Percentiles rank a stretch among this genome's conserved stretches.
These are phyloP conservation scores for Melipona bicolor DNA, from an alignment of 2,888 invertebrate genomes.

Conservation along the genomic window DNA sequence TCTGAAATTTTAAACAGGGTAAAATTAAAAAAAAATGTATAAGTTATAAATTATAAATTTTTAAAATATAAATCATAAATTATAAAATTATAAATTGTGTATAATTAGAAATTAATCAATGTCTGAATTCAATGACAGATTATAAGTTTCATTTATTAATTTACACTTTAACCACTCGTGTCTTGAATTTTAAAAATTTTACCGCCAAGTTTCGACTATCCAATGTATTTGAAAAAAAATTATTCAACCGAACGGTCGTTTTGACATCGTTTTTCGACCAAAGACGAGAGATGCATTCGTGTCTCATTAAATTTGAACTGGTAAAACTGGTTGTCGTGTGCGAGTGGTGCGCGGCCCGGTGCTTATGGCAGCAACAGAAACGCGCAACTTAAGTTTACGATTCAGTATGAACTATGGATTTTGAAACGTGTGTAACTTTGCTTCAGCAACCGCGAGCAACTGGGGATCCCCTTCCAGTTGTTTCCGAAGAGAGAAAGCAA, in stretches of 20 bases:
- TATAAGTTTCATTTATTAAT: too few relatives aligned
- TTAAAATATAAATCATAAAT: too few relatives aligned
- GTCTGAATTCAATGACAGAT: too few relatives aligned
- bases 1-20: too few relatives aligned
- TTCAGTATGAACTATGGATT: conserved; percentile 11
- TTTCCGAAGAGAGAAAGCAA: not conserved
- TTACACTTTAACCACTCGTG: too few relatives aligned
- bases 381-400: not conserved
- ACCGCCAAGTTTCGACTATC: not conserved
- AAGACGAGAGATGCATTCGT: not conserved
- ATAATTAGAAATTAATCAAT: too few relatives aligned
- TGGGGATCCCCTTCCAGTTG: not conserved
- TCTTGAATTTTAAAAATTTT: too few relatives aligned
- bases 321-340: not conserved
- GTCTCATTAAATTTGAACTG: not conserved
- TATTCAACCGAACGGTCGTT: not conserved
- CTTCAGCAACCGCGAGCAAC: not conserved
- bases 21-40: too few relatives aligned
- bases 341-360: not conserved
- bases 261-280: too few relatives aligned
- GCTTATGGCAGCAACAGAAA: conserved; percentile 2
- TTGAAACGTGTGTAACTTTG: conserved; percentile 17
- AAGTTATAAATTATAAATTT: too few relatives aligned
- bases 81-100: too few relatives aligned
- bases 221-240: not conserved